Evolutionary conservation across 2,113 vertebrate genomes (phyloP).

Genomic region (Chionis minor): DNA sequence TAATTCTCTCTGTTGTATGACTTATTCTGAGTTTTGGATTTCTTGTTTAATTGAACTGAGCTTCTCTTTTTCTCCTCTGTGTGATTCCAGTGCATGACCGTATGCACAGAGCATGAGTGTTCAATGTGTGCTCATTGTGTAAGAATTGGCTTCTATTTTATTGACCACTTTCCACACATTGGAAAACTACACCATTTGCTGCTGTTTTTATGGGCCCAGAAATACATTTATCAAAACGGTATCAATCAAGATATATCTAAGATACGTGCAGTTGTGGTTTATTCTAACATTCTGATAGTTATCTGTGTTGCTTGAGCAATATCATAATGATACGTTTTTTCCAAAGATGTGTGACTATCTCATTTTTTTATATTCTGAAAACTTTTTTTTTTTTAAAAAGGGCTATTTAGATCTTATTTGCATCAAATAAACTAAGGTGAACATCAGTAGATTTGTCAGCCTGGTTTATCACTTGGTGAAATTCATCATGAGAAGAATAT

Average conservation of each 20-base stretch:
- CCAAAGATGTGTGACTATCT: neutral
- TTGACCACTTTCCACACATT: neutral
- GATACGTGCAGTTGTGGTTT: neutral
- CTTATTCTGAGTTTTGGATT: neutral
- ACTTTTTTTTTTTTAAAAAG: neutral
- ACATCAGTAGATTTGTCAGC: conserved; percentile 20
- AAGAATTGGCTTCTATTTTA: neutral
- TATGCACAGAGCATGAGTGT: neutral
- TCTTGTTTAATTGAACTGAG: neutral
- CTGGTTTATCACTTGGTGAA: conserved; percentile 37
- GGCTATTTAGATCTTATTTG: neutral
- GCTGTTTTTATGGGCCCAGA: neutral
- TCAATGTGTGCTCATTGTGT: neutral
- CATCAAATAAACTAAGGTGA: neutral
- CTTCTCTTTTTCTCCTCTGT: neutral
- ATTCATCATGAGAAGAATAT: conserved; percentile 52
- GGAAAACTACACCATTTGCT: neutral
- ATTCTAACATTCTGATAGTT: neutral
- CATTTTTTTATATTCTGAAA: neutral
- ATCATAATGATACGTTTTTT: neutral
- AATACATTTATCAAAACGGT: neutral
- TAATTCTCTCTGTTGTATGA: neutral
- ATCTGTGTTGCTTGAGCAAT: neutral
- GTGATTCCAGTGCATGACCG: neutral
- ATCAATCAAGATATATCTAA: neutral